Evolutionary conservation across 92 coral and sea anemone genomes (phyloP).

Genomic region (Micromussa lordhowensis): DNA sequence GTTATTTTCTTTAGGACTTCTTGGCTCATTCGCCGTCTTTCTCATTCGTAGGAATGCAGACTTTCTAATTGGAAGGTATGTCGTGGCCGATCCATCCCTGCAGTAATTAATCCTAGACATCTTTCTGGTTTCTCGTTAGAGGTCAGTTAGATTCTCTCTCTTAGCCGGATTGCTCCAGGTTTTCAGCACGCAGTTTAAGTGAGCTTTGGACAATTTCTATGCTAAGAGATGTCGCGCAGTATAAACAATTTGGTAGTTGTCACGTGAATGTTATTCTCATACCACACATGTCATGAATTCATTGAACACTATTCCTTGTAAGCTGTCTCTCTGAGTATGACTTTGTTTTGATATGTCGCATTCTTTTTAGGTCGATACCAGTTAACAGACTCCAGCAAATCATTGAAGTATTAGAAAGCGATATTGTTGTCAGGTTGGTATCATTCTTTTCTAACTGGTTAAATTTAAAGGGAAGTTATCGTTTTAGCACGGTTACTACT

Average conservation of each 20-base stretch:
- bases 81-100: not conserved
- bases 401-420: constrained; percentile 96
- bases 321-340: not conserved
- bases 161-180: not conserved
- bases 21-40: constrained; percentile 93
- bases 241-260: too few species aligned
- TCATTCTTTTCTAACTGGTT: not conserved
- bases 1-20: constrained; percentile 69
- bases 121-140: not conserved
- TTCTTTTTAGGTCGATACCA: constrained; percentile 85
- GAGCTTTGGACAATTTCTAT: not conserved
- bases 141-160: too few species aligned
- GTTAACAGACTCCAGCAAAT: constrained; percentile 88
- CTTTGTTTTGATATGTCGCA: not conserved
- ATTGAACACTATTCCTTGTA: not conserved
- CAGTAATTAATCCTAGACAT: not conserved
- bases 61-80: constrained; percentile 97
- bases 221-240: not conserved
- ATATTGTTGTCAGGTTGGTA: constrained; percentile 91
- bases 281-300: not conserved
- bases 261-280: too few species aligned
- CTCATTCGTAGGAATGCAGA: constrained; percentile 94
- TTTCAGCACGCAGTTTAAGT: not conserved
- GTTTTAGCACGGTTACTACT: not conserved
- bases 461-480: not conserved